These are phyloP conservation scores for Pomatorhinus ruficollis DNA, from an alignment of 2,113 vertebrate species.

Conservation along the genomic window DNA sequence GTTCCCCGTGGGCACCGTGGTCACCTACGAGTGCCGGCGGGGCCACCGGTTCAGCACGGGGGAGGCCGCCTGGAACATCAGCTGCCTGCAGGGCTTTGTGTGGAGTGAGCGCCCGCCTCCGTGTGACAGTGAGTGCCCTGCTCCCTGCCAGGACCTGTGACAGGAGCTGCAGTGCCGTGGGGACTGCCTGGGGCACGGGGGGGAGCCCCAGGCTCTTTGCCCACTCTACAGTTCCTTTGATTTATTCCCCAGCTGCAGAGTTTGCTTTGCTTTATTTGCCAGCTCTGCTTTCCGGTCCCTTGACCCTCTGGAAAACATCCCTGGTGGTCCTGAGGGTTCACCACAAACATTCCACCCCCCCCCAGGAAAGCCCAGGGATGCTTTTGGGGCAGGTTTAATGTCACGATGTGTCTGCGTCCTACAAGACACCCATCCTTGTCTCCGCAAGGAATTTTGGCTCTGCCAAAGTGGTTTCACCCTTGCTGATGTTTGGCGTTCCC, in stretches of 20 bases:
- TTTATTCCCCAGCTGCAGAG: background rate
- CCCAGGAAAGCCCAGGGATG: background rate
- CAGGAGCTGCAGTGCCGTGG: background rate
- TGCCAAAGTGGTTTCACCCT: background rate
- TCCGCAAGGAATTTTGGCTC: background rate
- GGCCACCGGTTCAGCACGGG: background rate
- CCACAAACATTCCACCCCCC: background rate
- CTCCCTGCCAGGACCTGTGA: rapidly evolving
- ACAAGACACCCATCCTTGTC: background rate
- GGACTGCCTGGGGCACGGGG: background rate
- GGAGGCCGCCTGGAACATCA: background rate
- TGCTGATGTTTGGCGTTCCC: background rate
- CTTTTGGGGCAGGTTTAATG: background rate
- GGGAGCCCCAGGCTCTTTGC: background rate
- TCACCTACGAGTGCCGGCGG: background rate
- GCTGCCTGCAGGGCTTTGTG: background rate
- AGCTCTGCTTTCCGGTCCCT: background rate
- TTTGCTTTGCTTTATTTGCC: background rate
- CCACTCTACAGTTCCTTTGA: background rate
- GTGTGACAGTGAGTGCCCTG: background rate
- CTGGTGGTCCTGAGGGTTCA: rapidly evolving
- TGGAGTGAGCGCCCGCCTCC: background rate
- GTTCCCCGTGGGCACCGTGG: background rate
- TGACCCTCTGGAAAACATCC: background rate
- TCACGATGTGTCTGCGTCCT: background rate